Evolutionary conservation across 2,113 vertebrate genomes (phyloP).

Genomic region (Leptobrachium ailaonicum): DNA sequence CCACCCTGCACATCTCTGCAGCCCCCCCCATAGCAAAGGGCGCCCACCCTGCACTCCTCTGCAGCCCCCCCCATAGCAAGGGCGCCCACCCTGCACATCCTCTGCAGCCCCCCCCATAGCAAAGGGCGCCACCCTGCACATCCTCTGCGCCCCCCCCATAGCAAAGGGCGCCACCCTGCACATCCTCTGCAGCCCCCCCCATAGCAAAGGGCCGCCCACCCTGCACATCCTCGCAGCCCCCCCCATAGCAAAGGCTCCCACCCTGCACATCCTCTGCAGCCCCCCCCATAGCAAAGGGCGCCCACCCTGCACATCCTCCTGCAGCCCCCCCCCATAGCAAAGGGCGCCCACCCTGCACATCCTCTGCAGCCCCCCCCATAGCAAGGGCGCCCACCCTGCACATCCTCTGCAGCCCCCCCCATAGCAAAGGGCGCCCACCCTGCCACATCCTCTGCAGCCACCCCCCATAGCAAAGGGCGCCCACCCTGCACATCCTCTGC

Average conservation of each 20-base stretch:
- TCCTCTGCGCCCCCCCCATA: no score
- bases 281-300: background rate
- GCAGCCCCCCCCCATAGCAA: no score
- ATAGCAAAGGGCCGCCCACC: background rate
- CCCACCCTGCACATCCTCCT: no score
- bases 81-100: background rate
- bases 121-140: background rate
- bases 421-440: background rate
- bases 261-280: background rate
- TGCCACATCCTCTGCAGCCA: background rate
- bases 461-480: background rate
- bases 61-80: no score
- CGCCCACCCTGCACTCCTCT: no score
- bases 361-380: background rate
- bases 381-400: background rate
- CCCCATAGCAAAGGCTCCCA: no score
- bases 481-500: no score
- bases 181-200: background rate
- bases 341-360: background rate
- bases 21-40: background rate
- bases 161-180: background rate
- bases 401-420: no score
- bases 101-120: background rate
- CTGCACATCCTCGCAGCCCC: no score
- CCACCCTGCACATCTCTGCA: background rate